phyloP scores from a whole-genome alignment of 1,140 invertebrate species.

The Trichogramma pretiosum region DNA sequence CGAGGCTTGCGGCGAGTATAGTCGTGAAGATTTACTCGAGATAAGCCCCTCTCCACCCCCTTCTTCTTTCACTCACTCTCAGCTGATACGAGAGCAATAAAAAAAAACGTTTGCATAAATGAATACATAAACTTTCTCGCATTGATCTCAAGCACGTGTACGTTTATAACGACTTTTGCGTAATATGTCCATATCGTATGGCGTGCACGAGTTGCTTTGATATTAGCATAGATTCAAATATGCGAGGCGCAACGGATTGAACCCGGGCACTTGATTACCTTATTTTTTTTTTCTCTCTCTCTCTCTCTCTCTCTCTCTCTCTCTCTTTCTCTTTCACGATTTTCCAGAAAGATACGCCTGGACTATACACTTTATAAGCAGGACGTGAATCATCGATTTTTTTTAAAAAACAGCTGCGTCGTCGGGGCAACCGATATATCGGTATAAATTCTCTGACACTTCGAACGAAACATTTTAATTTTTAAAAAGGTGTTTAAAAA shows the following conservation, averaged over 20 bases:
- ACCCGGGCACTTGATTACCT: constrained; percentile 17
- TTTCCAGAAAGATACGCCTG: too few relatives aligned
- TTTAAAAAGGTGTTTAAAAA: too few relatives aligned
- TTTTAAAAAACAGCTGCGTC: too few relatives aligned
- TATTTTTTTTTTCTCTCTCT: too few relatives aligned
- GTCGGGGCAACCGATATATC: too few relatives aligned
- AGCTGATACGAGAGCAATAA: background rate
- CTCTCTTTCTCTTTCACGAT: background rate
- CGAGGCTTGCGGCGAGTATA: constrained; percentile 32
- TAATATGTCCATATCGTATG: constrained; percentile 7
- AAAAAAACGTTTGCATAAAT: constrained; percentile 26
- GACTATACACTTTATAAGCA: too few relatives aligned
- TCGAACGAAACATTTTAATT: too few relatives aligned
- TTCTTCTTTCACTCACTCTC: too few relatives aligned
- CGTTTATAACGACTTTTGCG: too few relatives aligned
- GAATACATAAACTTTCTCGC: constrained; percentile 28
- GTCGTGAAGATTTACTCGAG: constrained; percentile 41
- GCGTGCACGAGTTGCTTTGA: constrained; percentile 5
- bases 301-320: background rate
- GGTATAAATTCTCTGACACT: too few relatives aligned
- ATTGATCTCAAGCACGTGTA: constrained; percentile 18
- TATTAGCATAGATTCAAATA: constrained; percentile 11
- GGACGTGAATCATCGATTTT: too few relatives aligned
- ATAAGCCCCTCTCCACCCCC: constrained; percentile 23
- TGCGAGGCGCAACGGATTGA: background rate